Conservation (phyloP, 2,113 vertebrate genomes). For the Salvelinus fontinalis region DNA sequence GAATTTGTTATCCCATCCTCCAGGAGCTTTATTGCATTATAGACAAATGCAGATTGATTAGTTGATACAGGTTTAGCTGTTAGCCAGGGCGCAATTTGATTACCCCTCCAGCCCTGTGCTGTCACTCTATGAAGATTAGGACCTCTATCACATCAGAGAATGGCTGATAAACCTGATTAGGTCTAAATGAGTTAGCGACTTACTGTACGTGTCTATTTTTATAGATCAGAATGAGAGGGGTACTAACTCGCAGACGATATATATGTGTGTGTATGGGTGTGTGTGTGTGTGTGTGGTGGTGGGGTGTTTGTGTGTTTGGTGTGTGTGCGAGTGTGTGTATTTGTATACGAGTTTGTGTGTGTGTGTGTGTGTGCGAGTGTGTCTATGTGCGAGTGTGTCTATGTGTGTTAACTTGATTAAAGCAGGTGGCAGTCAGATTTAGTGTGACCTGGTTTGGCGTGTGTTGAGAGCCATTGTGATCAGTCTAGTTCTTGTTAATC, state of each 20-base stretch:
- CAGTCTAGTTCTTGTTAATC: slow-evolving; percentile 86
- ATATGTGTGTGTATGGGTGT: slow-evolving; percentile 29
- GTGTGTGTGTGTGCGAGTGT: no score
- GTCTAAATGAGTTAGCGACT: slow-evolving; percentile 83
- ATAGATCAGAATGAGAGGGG: slow-evolving; percentile 82
- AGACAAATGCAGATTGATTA: slow-evolving; percentile 98
- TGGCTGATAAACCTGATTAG: slow-evolving; percentile 91
- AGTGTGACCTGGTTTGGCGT: slow-evolving; percentile 84
- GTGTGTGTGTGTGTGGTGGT: neutral
- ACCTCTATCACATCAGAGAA: slow-evolving; percentile 91
- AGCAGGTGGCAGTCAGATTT: slow-evolving; percentile 84
- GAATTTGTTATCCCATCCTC: slow-evolving; percentile 78
- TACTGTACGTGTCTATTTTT: slow-evolving; percentile 85
- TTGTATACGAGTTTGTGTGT: slow-evolving; percentile 1
- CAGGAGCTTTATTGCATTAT: slow-evolving; percentile 48
- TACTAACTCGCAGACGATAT: slow-evolving; percentile 15
- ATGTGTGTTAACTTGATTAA: slow-evolving; percentile 76
- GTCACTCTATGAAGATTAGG: slow-evolving; percentile 86
- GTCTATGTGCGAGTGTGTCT: slow-evolving; percentile 3
- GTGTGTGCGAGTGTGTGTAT: neutral
- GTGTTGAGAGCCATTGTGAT: slow-evolving; percentile 87
- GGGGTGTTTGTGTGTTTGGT: neutral
- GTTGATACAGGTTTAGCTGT: slow-evolving; percentile 93
- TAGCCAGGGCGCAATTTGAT: slow-evolving; percentile 83
- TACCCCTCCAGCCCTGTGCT: slow-evolving; percentile 77